Percentiles rank a stretch among this genome's conserved stretches.
phyloP scores from a whole-genome alignment of 2,888 invertebrate genomes.

The Euphydryas editha region DNA sequence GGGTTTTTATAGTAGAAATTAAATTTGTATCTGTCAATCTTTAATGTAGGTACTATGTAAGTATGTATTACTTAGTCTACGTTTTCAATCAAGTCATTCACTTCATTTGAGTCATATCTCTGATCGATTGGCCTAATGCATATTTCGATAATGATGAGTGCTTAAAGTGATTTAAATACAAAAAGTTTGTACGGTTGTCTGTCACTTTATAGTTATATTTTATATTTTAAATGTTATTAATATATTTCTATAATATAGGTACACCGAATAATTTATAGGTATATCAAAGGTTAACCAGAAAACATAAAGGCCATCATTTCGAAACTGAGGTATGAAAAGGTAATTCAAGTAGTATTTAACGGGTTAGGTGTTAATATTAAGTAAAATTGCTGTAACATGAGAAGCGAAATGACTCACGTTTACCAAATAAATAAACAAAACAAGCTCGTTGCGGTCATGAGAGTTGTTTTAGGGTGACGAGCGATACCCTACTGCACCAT shows the following conservation, averaged over 20 bases:
- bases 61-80: no score
- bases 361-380: conserved; percentile 28
- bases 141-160: neutral
- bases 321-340: conserved; percentile 21
- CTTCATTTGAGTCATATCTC: neutral
- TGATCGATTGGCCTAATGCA: conserved; percentile 13
- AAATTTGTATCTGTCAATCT: no score
- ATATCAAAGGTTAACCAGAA: conserved; percentile 6
- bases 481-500: conserved; percentile 11
- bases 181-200: neutral
- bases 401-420: conserved; percentile 18
- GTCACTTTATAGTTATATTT: neutral
- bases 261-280: neutral
- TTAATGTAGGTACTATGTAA: no score
- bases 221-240: neutral
- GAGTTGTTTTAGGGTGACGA: conserved; percentile 28
- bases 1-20: no score
- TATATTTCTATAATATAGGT: neutral
- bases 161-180: neutral
- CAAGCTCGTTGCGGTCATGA: conserved; percentile 28
- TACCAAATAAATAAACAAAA: conserved; percentile 31
- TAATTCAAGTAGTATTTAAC: conserved; percentile 30
- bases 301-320: conserved; percentile 13
- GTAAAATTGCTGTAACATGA: conserved; percentile 29
- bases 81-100: no score